Base-by-base conservation (phyloP, 2,113 vertebrate genomes). In the Pomatostomus ruficeps region DNA sequence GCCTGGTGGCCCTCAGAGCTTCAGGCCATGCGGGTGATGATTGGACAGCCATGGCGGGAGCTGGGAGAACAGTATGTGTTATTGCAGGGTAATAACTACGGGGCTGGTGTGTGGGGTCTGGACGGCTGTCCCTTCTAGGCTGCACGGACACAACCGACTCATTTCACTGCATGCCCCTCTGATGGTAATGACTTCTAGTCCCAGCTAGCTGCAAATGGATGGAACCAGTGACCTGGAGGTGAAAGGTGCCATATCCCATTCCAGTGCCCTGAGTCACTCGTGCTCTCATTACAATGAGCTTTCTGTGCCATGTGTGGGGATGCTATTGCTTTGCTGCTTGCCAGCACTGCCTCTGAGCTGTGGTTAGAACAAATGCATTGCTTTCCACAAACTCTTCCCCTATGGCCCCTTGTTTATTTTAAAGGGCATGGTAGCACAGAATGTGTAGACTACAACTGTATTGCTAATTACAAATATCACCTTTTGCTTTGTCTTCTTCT, bases 1-100 rank as follows among this genome's bases (percentile, higher is more conserved):
- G 91, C 63, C 88, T 94, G 91, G 94, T 96, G 88, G 88, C 85
- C 76, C 61, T 81, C 52, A 38, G 90, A 95, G 92, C 92, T 94
- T 93, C 93, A 84, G 95, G 94, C 95, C 90, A 72, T 96, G 70
- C 0, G 31, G 68, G 49, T 63, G 88, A 59, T 94, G 85, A 46
- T 16, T 48, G 88, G 89, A 6, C 1, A 4, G 83, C 57, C 29
- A 5, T 54, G 75, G 68, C 85, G 84, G 88, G 61, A 79, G 74
- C 58, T 55, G 63, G 46, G 75, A 95, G 88, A 93, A 74, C 93
- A 92, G 82, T 46, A 11, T 0, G 1, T 38, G 66, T 70, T 89
- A 52, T 68, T 52, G 2, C 63, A 68, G 91, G 91, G 77, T 42
- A 62, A 38, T 62, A 82, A 85, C 68, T 26, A 49, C 25, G 12